Percentiles rank a stretch among this genome's conserved stretches.
Evolutionary conservation across 2,113 vertebrate genomes (phyloP).

Genomic region (Rhinogobius similis): DNA sequence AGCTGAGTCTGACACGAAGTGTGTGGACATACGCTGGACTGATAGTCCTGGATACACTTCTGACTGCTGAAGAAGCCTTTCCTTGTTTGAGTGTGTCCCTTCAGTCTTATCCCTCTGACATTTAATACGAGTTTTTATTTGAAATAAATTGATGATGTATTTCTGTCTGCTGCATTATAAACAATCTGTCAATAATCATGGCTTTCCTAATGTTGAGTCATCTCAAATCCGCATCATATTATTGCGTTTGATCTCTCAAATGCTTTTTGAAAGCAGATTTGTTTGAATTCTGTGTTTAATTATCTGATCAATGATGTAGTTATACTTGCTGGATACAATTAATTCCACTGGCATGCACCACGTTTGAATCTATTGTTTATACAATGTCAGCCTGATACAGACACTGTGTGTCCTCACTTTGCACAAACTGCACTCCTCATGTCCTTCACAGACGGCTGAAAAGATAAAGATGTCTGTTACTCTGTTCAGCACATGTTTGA

Average conservation of each 20-base stretch:
- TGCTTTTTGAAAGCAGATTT: background rate
- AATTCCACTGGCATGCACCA: background rate
- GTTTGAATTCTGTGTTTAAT: constrained; percentile 1
- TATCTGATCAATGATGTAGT: constrained; percentile 9
- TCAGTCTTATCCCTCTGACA: constrained; percentile 2
- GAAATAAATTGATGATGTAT: constrained; percentile 2
- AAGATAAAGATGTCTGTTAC: background rate
- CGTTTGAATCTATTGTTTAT: background rate
- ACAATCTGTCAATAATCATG: background rate
- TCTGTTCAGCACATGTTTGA: constrained; percentile 37
- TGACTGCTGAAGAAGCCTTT: constrained; percentile 11
- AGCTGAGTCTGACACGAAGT: constrained; percentile 35
- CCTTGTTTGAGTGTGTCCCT: background rate
- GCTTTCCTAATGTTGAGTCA: background rate
- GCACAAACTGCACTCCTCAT: constrained; percentile 17
- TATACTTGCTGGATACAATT: constrained; percentile 4
- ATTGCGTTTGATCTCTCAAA: constrained; percentile 1
- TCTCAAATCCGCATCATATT: background rate
- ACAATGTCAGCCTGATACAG: background rate
- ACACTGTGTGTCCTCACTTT: constrained; percentile 24
- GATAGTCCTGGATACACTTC: constrained; percentile 17
- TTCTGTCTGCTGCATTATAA: background rate
- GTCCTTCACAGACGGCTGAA: constrained; percentile 20
- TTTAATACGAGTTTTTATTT: background rate
- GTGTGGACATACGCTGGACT: constrained; percentile 36